phyloP scores from a whole-genome alignment of 2,113 vertebrate genomes.

The Cryptomyrus ogoouensis region DNA sequence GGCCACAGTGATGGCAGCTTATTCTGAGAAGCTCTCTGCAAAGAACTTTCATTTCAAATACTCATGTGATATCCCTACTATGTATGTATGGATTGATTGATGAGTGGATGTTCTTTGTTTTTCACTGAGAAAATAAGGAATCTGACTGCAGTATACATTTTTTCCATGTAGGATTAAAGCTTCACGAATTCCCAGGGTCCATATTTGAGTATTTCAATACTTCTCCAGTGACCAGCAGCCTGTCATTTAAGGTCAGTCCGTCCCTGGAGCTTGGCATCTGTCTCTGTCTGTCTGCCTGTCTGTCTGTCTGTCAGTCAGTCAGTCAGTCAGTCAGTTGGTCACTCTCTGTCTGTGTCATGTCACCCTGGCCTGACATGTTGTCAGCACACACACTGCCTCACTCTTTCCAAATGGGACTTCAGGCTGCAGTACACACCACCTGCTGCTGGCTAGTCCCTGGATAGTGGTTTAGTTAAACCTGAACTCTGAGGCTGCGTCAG shows the following conservation, averaged over 20 bases:
- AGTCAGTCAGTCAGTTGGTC: background rate
- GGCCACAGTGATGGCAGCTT: background rate
- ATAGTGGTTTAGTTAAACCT: too few species aligned
- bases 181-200: conserved; percentile 88
- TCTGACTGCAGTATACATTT: background rate
- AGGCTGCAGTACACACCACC: too few species aligned
- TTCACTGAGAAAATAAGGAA: background rate
- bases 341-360: background rate
- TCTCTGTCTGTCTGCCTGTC: background rate
- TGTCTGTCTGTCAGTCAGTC: background rate
- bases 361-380: too few species aligned
- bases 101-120: background rate
- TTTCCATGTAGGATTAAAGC: conserved; percentile 73
- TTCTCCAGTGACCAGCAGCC: conserved; percentile 84
- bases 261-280: background rate
- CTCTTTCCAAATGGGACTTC: background rate
- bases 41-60: background rate
- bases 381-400: too few species aligned
- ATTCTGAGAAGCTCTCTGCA: background rate
- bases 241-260: conserved; percentile 84
- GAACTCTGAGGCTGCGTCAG: too few species aligned
- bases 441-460: too few species aligned
- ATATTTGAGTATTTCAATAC: conserved; percentile 98
- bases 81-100: background rate
- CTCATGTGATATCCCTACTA: background rate